Evolutionary conservation across 1,140 invertebrate genomes (phyloP).

Genomic region (Vanessa atalanta): DNA sequence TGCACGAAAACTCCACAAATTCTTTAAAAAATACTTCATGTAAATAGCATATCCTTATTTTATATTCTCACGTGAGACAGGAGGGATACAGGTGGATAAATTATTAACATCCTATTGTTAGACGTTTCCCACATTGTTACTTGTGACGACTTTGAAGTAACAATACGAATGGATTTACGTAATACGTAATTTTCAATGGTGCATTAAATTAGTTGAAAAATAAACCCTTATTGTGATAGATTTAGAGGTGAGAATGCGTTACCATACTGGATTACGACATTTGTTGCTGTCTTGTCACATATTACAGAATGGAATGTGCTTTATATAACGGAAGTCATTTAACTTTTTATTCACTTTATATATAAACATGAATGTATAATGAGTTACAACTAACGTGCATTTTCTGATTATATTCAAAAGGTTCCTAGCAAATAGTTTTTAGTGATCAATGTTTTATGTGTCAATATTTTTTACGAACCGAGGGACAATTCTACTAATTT

Average conservation of each 20-base stretch:
- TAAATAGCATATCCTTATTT: slow-evolving; percentile 24
- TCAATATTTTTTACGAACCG: too few species aligned
- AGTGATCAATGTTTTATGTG: too few species aligned
- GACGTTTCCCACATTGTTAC: slow-evolving; percentile 40
- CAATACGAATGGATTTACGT: slow-evolving; percentile 40
- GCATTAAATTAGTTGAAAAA: slow-evolving; percentile 27
- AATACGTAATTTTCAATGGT: slow-evolving; percentile 31
- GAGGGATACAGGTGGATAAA: slow-evolving; percentile 38
- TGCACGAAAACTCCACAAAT: background rate
- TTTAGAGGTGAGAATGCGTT: background rate
- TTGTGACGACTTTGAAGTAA: slow-evolving; percentile 36
- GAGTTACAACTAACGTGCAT: background rate
- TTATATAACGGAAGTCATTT: background rate
- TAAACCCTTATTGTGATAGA: slow-evolving; percentile 1
- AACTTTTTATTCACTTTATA: background rate
- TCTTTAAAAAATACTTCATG: background rate
- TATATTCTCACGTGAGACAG: slow-evolving; percentile 28
- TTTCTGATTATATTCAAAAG: background rate
- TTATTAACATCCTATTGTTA: slow-evolving; percentile 40
- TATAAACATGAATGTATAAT: background rate
- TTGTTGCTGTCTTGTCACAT: slow-evolving; percentile 26
- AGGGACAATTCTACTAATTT: too few species aligned
- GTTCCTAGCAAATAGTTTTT: background rate
- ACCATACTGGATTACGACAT: slow-evolving; percentile 22
- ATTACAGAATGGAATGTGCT: background rate